Conservation (phyloP, 2,113 vertebrate genomes). For the Ovibos moschatus region DNA sequence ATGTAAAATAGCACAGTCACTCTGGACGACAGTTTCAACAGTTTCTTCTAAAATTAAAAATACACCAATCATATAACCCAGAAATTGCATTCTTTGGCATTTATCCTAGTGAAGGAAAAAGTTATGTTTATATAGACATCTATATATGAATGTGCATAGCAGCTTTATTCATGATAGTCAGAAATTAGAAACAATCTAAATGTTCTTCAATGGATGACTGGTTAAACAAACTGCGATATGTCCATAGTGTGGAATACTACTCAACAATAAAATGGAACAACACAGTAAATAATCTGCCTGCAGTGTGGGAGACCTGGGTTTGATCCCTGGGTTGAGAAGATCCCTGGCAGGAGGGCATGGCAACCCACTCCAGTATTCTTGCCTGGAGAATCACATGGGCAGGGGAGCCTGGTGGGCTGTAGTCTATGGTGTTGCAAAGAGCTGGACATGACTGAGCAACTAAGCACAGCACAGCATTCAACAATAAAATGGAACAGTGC, state of each 20-base stretch:
- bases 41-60: slow-evolving; percentile 17
- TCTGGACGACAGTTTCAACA: background rate
- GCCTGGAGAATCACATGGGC: background rate
- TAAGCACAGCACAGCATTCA: background rate
- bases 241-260: background rate
- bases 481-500: background rate
- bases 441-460: background rate
- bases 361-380: background rate
- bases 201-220: background rate
- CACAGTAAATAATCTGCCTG: background rate
- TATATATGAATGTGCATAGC: background rate
- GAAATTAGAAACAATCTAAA: background rate
- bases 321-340: background rate
- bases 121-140: background rate
- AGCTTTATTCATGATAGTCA: background rate
- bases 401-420: background rate
- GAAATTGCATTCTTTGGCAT: background rate
- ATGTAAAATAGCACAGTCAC: background rate
- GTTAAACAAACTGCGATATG: background rate
- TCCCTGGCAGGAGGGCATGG: background rate
- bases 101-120: background rate
- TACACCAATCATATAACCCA: background rate
- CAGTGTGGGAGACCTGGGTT: background rate
- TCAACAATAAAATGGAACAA: background rate
- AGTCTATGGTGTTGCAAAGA: background rate